Percentiles rank a stretch among this genome's conserved stretches.
Evolutionary conservation across 2,113 vertebrate species (phyloP).

Genomic region (Pelvicachromis taeniatus): DNA sequence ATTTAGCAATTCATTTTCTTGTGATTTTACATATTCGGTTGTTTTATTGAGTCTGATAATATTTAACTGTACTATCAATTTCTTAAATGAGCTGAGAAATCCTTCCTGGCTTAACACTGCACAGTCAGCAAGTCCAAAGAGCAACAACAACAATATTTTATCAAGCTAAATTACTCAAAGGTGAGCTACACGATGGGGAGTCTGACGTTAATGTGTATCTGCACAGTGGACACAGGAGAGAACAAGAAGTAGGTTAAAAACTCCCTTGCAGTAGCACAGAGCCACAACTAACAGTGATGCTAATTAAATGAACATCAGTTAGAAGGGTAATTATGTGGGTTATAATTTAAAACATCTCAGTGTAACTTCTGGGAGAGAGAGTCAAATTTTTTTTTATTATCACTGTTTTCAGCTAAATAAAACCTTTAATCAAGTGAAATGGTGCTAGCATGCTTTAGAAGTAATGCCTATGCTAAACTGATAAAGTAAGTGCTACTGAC

Average conservation of each 20-base stretch:
- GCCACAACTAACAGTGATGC: neutral
- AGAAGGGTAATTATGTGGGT: neutral
- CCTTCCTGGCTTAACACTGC: conserved; percentile 1
- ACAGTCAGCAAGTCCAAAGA: conserved; percentile 36
- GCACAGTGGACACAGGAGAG: neutral
- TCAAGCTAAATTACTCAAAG: conserved; percentile 24
- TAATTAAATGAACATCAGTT: conserved; percentile 8
- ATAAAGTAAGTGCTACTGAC: neutral
- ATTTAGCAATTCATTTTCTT: neutral
- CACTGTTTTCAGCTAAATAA: neutral
- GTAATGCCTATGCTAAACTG: neutral
- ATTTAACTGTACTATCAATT: conserved; percentile 29
- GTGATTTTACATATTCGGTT: neutral
- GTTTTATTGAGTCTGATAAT: neutral
- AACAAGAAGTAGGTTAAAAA: neutral
- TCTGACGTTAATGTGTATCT: neutral
- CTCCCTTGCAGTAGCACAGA: neutral
- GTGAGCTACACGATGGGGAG: neutral
- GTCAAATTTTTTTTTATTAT: neutral
- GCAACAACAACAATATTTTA: conserved; percentile 36
- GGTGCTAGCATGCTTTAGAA: neutral
- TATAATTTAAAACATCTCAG: neutral
- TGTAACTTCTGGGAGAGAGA: neutral
- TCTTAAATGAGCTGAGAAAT: neutral
- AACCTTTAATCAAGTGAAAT: neutral